Conservation (phyloP, 2,113 vertebrate species). For the Cygnus buccinator region DNA sequence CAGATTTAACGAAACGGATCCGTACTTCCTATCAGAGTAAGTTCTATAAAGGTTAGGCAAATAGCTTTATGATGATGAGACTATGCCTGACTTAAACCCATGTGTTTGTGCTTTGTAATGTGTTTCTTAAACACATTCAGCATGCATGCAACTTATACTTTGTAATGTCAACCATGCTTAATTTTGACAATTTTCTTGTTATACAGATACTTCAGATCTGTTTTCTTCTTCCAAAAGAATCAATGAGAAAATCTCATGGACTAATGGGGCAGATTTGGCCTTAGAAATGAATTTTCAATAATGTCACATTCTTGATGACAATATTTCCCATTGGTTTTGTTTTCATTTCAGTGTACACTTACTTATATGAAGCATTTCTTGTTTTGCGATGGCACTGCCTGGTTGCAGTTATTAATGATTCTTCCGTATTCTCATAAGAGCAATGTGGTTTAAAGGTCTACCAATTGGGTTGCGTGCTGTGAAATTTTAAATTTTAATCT, state of each 20-base stretch:
- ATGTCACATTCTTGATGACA: conserved; percentile 3
- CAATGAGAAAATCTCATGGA: not conserved
- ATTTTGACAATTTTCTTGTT: conserved; percentile 12
- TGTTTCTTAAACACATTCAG: conserved; percentile 80
- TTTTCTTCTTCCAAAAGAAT: not conserved
- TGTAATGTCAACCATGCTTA: conserved; percentile 55
- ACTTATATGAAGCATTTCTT: conserved; percentile 64
- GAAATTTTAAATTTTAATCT: conserved; percentile 36
- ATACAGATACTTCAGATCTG: not conserved
- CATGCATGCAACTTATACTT: conserved; percentile 76
- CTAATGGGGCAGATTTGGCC: not conserved
- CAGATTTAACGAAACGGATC: conserved; percentile 99
- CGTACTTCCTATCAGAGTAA: conserved; percentile 99
- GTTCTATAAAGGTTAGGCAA: conserved; percentile 82
- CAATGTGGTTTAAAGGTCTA: not conserved
- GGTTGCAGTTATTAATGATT: not conserved
- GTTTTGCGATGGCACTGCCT: conserved; percentile 35
- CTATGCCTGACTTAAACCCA: conserved; percentile 68
- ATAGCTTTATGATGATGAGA: conserved; percentile 55
- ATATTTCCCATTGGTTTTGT: conserved; percentile 35
- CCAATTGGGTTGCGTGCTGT: not conserved
- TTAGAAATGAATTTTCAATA: not conserved
- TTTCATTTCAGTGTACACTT: conserved; percentile 31
- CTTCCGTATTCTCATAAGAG: conserved; percentile 15
- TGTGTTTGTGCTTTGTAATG: conserved; percentile 73